These are phyloP conservation scores for Eretmochelys imbricata DNA, from an alignment of 2,113 vertebrate species.

Conservation along the genomic window DNA sequence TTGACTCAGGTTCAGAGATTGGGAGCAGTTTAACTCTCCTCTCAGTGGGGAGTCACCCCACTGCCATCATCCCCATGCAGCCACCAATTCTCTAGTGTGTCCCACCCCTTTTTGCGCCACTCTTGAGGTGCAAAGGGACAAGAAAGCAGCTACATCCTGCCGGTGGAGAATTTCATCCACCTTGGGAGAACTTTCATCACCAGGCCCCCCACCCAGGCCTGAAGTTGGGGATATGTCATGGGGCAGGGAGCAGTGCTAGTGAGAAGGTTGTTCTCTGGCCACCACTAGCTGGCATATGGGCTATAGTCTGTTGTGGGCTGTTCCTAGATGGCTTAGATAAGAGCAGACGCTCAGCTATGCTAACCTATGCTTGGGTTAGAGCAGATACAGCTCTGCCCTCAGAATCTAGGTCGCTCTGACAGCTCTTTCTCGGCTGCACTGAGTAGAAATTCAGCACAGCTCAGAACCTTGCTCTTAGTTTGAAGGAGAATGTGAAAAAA, in stretches of 20 bases:
- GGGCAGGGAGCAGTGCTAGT: background rate
- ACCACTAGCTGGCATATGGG: background rate
- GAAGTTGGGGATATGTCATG: rapidly evolving
- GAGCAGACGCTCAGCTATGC: rapidly evolving
- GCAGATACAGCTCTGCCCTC: background rate
- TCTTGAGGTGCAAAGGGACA: background rate
- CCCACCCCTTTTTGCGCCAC: background rate
- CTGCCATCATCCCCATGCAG: background rate
- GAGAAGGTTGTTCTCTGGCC: background rate
- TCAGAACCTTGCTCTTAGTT: background rate
- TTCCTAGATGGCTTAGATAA: background rate
- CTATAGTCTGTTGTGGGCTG: background rate
- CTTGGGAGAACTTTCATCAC: background rate
- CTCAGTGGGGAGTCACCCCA: background rate
- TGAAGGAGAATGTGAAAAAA: background rate
- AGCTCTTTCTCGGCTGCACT: rapidly evolving
- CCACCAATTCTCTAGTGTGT: background rate
- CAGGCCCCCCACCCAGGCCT: background rate
- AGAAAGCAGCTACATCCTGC: background rate
- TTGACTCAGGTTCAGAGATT: background rate
- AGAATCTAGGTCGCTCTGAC: rapidly evolving
- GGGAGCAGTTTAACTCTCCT: background rate
- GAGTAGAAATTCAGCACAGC: background rate
- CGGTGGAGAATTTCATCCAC: background rate
- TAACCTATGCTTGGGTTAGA: rapidly evolving